These are phyloP conservation scores for Nyctibius bracteatus DNA, from an alignment of 2,113 vertebrate species.

Conservation along the genomic window DNA sequence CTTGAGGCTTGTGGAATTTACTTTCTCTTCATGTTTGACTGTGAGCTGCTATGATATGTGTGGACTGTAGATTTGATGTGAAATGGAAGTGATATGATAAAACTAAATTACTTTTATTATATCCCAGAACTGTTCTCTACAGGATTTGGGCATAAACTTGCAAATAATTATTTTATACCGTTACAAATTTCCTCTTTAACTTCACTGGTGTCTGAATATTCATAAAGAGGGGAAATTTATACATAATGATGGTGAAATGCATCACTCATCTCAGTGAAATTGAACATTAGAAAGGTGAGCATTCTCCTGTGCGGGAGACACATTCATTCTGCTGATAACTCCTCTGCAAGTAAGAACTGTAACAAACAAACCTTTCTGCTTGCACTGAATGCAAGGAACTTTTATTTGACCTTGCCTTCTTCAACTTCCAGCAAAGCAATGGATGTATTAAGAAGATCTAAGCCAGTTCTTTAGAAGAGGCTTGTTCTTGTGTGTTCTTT, in stretches of 20 bases:
- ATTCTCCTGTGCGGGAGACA: neutral
- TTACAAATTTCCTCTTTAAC: neutral
- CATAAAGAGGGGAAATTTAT: neutral
- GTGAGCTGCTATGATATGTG: rapidly evolving
- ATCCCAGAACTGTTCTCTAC: neutral
- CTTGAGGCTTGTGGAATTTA: neutral
- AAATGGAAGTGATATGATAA: neutral
- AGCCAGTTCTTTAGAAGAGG: neutral
- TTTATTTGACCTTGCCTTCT: neutral
- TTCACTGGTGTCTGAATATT: neutral
- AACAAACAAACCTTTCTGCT: neutral
- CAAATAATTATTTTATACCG: neutral
- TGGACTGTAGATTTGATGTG: neutral
- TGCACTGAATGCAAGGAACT: neutral
- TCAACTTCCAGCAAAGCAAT: neutral
- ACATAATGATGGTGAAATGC: neutral
- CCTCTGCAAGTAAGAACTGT: neutral
- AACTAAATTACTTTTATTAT: neutral
- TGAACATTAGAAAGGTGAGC: neutral
- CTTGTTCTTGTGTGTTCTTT: neutral
- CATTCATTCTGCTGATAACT: neutral
- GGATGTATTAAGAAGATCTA: neutral
- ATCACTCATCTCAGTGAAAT: neutral
- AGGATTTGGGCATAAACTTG: neutral
- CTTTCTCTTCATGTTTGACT: neutral